Percentiles rank a stretch among this genome's conserved stretches.
Conservation (phyloP, 2,797 vertebrate genomes). For the Sebastes diaconus region DNA sequence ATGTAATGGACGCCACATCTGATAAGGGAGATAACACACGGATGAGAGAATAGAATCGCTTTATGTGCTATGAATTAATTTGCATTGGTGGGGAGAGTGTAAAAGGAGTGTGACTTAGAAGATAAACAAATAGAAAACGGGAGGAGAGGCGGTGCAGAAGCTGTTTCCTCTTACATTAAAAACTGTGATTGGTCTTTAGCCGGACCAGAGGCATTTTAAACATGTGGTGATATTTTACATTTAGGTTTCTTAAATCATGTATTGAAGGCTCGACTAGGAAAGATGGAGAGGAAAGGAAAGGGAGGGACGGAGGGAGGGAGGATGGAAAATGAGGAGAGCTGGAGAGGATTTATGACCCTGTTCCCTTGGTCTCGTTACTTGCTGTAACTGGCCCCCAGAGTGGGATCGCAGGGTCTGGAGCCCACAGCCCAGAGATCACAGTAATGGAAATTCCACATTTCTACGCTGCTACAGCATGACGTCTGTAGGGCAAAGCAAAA, state of each 20-base stretch:
- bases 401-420: conserved; percentile 71
- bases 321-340: conserved; percentile 62
- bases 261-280: conserved; percentile 34
- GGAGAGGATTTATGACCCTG: conserved; percentile 81
- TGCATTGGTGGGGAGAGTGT: conserved; percentile 55
- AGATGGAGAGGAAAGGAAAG: conserved; percentile 36
- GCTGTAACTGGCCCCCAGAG: conserved; percentile 83
- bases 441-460: conserved; percentile 83
- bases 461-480: conserved; percentile 50
- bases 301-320: conserved; percentile 32
- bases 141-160: conserved; percentile 15
- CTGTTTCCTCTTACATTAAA: conserved; percentile 48
- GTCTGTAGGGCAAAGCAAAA: conserved; percentile 45
- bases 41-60: conserved; percentile 52
- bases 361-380: conserved; percentile 80
- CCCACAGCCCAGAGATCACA: conserved; percentile 64
- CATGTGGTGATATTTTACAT: conserved; percentile 52
- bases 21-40: conserved; percentile 56
- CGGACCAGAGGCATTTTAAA: conserved; percentile 35
- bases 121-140: conserved; percentile 48
- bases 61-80: conserved; percentile 71
- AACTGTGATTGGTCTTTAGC: conserved; percentile 42
- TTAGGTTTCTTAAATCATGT: conserved; percentile 52
- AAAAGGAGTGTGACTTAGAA: conserved; percentile 40
- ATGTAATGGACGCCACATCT: conserved; percentile 67